Conservation (phyloP, 53 echinoderm and acorn worm genomes). For the Henricia sp. region DNA sequence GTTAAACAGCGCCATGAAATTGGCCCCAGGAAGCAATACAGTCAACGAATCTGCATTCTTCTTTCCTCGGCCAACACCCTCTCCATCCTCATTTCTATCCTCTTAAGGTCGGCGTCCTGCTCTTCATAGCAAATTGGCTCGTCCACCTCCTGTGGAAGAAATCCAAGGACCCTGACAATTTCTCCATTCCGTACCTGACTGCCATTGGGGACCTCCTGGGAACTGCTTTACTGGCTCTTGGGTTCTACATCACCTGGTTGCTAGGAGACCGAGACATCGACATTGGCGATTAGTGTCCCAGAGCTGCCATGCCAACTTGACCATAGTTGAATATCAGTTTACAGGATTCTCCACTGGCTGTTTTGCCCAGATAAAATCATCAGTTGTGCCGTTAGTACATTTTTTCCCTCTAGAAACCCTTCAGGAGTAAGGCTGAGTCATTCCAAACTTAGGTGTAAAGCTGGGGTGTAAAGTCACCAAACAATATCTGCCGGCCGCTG, state of each 20-base stretch:
- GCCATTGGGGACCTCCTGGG: conserved; percentile 93
- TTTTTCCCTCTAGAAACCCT: no score
- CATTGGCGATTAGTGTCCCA: conserved; percentile 74
- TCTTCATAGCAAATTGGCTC: conserved; percentile 83
- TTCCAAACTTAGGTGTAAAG: no score
- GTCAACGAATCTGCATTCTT: neutral
- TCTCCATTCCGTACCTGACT: conserved; percentile 96
- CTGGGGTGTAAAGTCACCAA: no score
- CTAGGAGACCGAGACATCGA: conserved; percentile 94
- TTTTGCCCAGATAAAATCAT: no score
- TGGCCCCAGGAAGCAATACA: no score
- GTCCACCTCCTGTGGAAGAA: conserved; percentile 89
- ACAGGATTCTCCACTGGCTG: no score
- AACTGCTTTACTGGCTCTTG: conserved; percentile 81
- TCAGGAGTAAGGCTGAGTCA: no score
- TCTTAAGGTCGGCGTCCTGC: conserved; percentile 72
- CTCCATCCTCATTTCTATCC: neutral
- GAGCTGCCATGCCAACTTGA: neutral
- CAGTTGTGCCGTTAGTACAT: no score
- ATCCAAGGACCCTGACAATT: conserved; percentile 92
- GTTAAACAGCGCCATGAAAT: no score
- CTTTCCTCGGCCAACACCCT: neutral
- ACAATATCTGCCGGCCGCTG: no score
- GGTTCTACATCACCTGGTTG: conserved; percentile 91
- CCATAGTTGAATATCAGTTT: no score